Evolutionary conservation across 2,888 invertebrate genomes (phyloP).

Genomic region (Synanthedon formicaeformis): DNA sequence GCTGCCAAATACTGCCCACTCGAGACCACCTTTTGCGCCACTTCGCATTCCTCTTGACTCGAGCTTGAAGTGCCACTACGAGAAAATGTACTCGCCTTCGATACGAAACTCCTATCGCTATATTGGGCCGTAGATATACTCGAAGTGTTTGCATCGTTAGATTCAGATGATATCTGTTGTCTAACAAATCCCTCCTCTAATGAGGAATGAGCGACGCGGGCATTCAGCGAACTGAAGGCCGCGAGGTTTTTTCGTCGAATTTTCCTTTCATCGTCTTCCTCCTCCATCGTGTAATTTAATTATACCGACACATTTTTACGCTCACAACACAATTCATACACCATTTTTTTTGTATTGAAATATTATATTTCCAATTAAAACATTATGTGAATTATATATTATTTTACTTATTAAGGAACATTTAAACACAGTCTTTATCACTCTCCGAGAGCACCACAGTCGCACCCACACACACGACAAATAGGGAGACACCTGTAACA

Average conservation of each 20-base stretch:
- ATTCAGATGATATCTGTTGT: slow-evolving; percentile 69
- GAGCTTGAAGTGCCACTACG: slow-evolving; percentile 75
- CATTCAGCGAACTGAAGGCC: slow-evolving; percentile 41
- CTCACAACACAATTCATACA: slow-evolving; percentile 49
- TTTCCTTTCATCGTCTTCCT: slow-evolving; percentile 57
- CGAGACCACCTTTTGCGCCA: slow-evolving; percentile 57
- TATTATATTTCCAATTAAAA: slow-evolving; percentile 39
- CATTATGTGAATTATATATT: slow-evolving; percentile 32
- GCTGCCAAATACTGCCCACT: slow-evolving; percentile 69
- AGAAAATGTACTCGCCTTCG: slow-evolving; percentile 64
- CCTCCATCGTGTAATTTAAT: slow-evolving; percentile 39
- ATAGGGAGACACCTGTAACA: slow-evolving; percentile 56
- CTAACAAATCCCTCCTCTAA: slow-evolving; percentile 45
- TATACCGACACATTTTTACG: slow-evolving; percentile 24
- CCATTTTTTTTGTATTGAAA: slow-evolving; percentile 39
- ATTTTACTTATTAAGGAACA: slow-evolving; percentile 41
- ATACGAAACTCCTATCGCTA: slow-evolving; percentile 63
- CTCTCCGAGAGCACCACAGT: slow-evolving; percentile 54
- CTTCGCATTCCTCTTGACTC: slow-evolving; percentile 77
- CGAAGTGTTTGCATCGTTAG: slow-evolving; percentile 66
- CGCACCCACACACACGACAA: slow-evolving; percentile 44
- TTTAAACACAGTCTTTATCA: slow-evolving; percentile 68
- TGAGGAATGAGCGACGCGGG: slow-evolving; percentile 49
- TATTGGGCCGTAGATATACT: slow-evolving; percentile 58
- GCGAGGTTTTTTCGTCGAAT: slow-evolving; percentile 45